Conservation (phyloP, 1,140 invertebrate species). For the Drosophila pachea region DNA sequence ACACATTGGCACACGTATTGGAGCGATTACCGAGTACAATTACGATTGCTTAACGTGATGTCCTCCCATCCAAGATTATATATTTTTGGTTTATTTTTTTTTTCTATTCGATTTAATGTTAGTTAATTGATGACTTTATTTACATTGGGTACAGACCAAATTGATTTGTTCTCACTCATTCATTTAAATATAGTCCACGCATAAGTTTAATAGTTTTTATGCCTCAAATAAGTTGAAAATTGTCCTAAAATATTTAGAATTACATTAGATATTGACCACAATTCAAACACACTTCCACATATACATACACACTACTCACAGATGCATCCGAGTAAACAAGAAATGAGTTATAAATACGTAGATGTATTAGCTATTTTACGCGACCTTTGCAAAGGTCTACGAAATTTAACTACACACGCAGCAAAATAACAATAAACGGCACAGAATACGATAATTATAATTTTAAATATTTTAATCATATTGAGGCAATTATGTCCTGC, state of each 20-base stretch:
- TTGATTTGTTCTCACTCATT: slow-evolving; percentile 20
- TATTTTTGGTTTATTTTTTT: slow-evolving; percentile 17
- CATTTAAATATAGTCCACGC: slow-evolving; percentile 41
- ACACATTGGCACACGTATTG: slow-evolving; percentile 13
- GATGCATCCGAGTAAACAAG: slow-evolving; percentile 15
- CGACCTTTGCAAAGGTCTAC: slow-evolving; percentile 39
- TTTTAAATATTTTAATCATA: neutral
- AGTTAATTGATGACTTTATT: slow-evolving; percentile 27
- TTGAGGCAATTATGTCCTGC: too few relatives aligned
- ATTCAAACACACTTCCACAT: slow-evolving; percentile 7
- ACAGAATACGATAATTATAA: slow-evolving; percentile 47
- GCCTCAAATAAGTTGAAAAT: slow-evolving; percentile 56
- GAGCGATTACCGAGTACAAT: neutral
- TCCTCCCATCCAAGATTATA: slow-evolving; percentile 13
- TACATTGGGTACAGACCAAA: slow-evolving; percentile 17
- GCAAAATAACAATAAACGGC: slow-evolving; percentile 67
- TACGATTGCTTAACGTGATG: neutral
- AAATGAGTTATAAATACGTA: slow-evolving; percentile 47
- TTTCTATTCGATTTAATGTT: slow-evolving; percentile 27
- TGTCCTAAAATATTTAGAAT: slow-evolving; percentile 63
- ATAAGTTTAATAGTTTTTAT: slow-evolving; percentile 45
- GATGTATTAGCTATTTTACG: slow-evolving; percentile 57
- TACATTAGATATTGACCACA: slow-evolving; percentile 50
- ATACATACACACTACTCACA: slow-evolving; percentile 9
- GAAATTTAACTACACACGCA: slow-evolving; percentile 43